A percentile compares a stretch with the other conserved stretches of the same genome.
Conservation (phyloP, 2,888 invertebrate genomes). For the Sesia apiformis region DNA sequence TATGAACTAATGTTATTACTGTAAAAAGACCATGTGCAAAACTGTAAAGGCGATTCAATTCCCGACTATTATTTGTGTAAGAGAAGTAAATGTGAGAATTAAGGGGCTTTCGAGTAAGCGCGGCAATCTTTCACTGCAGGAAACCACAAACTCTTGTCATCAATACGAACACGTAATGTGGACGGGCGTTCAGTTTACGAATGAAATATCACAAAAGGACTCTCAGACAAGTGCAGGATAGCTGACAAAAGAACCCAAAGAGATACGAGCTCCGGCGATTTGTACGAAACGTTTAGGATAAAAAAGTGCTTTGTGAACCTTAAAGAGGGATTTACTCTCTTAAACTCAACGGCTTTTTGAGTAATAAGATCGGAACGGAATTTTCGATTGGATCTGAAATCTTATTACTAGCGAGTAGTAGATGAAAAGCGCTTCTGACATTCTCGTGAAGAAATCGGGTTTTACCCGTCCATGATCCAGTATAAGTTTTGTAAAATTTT, state of each 20-base stretch:
- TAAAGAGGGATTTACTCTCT: conserved; percentile 36
- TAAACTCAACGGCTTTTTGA: conserved; percentile 25
- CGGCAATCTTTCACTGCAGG: too few relatives aligned
- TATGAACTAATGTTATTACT: too few relatives aligned
- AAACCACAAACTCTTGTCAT: background rate
- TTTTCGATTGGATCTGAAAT: background rate
- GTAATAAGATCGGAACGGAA: background rate
- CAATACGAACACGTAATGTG: background rate
- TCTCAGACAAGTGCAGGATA: conserved; percentile 29
- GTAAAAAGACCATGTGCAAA: too few relatives aligned
- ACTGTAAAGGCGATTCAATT: too few relatives aligned
- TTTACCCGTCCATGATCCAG: too few relatives aligned
- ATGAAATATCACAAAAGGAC: conserved; percentile 33
- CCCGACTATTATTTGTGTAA: too few relatives aligned
- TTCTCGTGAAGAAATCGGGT: background rate
- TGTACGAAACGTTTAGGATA: conserved; percentile 43
- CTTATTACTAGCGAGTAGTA: background rate
- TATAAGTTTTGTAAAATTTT: too few relatives aligned
- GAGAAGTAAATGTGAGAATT: too few relatives aligned
- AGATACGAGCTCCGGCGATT: conserved; percentile 37
- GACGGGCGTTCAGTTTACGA: conserved; percentile 21
- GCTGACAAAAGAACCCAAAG: conserved; percentile 45
- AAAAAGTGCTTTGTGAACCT: conserved; percentile 38
- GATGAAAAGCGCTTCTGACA: background rate
- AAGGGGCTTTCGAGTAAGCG: too few relatives aligned